Base-by-base conservation (phyloP, 2,888 invertebrate genomes). In the Morinoia aosen region DNA sequence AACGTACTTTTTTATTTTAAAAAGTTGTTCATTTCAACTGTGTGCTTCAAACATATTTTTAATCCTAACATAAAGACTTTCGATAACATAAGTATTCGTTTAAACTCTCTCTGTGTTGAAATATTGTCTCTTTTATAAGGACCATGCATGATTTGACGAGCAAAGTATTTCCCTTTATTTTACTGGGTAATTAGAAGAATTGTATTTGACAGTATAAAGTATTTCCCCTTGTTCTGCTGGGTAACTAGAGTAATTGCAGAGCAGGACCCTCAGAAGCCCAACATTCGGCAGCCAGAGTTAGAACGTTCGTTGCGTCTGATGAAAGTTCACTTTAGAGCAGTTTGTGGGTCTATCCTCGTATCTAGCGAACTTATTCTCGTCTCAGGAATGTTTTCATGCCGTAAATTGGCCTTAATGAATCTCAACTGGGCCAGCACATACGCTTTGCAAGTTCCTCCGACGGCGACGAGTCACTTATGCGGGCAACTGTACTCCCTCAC, bases 391-490 rank as follows among this genome's bases (percentile, higher is more conserved):
- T 16, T 76, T 33, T 76, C 8, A 76, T 76, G 76, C 16, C 76
- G 25, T 76, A 76, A 76, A 76, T 76, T 76, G 76, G 76, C 76
- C 25, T 76, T 76, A 76, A 76, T 76, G 76, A 76, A 76, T 76
- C 76, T 16, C 25, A 76, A 76, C 76, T 76, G 76, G 76, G 25
- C 76, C 76, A 76, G 76, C 76, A 33, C 25, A 76, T 1, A 33
- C 33, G 76, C 76, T 2, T 33, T 76, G 25, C 76, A 76, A 19
- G 10, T 33, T 76, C 76, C 76, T 16, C 76, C 76, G 33, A 76
- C 76, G 16, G 76, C 25, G 76, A 33, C 76, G 76, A 76, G 76
- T 76, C 76, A 76, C 76, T 76, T 76, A 76, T 76, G 76, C 76
- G 76, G 76, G 76, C 25, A 76, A 76, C 76, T 76, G 25, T 14